Evolutionary conservation across 92 coral and sea anemone species (phyloP).

Genomic region (Epizoanthus illoricatus): DNA sequence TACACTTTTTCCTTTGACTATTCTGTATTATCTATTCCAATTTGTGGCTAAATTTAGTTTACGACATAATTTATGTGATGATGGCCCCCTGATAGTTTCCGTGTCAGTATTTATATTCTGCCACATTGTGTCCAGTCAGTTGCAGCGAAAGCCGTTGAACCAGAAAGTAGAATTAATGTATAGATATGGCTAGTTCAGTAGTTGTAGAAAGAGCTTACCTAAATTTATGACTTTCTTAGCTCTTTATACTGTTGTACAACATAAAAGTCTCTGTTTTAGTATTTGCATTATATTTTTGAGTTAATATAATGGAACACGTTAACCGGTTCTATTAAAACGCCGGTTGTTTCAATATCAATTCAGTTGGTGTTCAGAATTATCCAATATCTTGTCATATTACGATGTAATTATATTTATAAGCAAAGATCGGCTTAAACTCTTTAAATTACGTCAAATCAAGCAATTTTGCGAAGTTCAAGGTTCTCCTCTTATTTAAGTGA

Average conservation of each 20-base stretch:
- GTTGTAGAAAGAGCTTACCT: too few species aligned
- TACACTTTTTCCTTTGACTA: constrained; percentile 1
- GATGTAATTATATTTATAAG: not conserved
- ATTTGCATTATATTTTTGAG: not conserved
- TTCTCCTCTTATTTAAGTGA: too few species aligned
- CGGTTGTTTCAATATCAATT: constrained; percentile 12
- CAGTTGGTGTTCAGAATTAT: not conserved
- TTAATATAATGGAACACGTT: constrained; percentile 1
- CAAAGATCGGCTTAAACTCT: not conserved
- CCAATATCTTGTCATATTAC: not conserved
- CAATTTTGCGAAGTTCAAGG: not conserved
- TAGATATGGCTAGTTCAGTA: too few species aligned
- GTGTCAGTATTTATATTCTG: too few species aligned
- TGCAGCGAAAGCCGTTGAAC: too few species aligned
- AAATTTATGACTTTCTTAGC: too few species aligned
- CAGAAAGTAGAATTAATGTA: too few species aligned
- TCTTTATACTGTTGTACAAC: too few species aligned
- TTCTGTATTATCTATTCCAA: not conserved
- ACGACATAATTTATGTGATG: not conserved
- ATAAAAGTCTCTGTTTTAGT: too few species aligned
- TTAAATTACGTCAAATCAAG: not conserved
- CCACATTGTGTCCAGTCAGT: too few species aligned
- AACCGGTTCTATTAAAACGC: constrained; percentile 14
- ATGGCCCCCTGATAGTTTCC: not conserved
- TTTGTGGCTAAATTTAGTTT: constrained; percentile 20